phyloP scores from a whole-genome alignment of 2,113 vertebrate species.

The Archilochus colubris region DNA sequence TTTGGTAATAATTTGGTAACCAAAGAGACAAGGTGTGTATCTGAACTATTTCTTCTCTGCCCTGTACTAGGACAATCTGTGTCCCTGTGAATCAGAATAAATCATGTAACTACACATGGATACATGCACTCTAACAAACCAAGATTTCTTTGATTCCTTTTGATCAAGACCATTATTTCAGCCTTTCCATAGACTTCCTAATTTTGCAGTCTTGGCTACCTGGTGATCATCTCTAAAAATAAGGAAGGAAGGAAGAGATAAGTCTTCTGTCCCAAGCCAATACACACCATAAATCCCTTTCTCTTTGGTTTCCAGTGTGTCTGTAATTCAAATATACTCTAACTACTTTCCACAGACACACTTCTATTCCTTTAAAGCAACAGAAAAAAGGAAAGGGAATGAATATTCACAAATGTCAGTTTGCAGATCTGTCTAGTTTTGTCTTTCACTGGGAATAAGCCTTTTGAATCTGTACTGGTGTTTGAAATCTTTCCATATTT shows the following conservation, averaged over 20 bases:
- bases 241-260: not conserved
- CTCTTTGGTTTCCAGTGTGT: not conserved
- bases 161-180: not conserved
- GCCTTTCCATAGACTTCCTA: not conserved
- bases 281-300: not conserved
- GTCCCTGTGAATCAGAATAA: not conserved
- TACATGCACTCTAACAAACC: not conserved
- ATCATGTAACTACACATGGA: accelerated
- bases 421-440: not conserved
- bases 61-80: accelerated
- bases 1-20: not conserved
- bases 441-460: not conserved
- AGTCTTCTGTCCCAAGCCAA: not conserved
- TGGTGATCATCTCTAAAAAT: not conserved
- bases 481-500: not conserved
- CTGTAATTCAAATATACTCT: not conserved
- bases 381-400: not conserved
- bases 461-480: not conserved
- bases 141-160: not conserved
- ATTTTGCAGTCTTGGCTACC: not conserved
- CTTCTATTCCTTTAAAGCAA: not conserved
- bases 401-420: not conserved
- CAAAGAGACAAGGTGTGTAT: not conserved
- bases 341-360: not conserved
- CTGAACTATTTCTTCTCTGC: not conserved